Evolutionary conservation across 2,113 vertebrate species (phyloP).

Genomic region (Megalops atlanticus): DNA sequence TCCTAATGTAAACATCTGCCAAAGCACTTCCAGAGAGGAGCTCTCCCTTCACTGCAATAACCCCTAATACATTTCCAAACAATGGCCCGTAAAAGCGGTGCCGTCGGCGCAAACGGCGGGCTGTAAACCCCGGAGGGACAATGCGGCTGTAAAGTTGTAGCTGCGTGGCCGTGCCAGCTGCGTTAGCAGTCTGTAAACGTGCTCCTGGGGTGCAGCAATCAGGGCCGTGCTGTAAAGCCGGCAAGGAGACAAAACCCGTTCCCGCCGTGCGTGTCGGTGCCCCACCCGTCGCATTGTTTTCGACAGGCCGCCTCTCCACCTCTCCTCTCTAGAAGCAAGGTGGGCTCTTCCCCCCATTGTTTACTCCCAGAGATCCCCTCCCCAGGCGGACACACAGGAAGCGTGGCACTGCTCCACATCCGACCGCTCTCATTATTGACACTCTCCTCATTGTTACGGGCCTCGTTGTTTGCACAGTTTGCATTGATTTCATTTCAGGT

Average conservation of each 20-base stretch:
- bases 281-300: background rate
- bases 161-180: conserved; percentile 24
- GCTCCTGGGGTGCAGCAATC: conserved; percentile 29
- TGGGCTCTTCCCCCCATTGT: conserved; percentile 8
- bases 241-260: background rate
- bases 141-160: conserved; percentile 31
- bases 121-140: conserved; percentile 24
- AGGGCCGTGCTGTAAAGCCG: conserved; percentile 7
- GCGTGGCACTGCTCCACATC: background rate
- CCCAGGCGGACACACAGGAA: background rate
- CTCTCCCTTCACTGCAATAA: conserved; percentile 19
- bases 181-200: conserved; percentile 12
- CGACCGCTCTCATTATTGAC: background rate
- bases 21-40: background rate
- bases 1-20: conserved; percentile 33
- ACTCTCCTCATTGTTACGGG: background rate
- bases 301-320: background rate
- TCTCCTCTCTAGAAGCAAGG: background rate
- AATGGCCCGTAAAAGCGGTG: conserved; percentile 33
- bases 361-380: background rate
- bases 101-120: conserved; percentile 25
- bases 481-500: background rate
- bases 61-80: conserved; percentile 29
- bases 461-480: background rate
- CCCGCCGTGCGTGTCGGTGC: conserved; percentile 36